Percentiles rank a stretch among this genome's conserved stretches.
These are phyloP conservation scores for Bombylius discolor DNA, from an alignment of 2,888 invertebrate species.

Conservation along the genomic window DNA sequence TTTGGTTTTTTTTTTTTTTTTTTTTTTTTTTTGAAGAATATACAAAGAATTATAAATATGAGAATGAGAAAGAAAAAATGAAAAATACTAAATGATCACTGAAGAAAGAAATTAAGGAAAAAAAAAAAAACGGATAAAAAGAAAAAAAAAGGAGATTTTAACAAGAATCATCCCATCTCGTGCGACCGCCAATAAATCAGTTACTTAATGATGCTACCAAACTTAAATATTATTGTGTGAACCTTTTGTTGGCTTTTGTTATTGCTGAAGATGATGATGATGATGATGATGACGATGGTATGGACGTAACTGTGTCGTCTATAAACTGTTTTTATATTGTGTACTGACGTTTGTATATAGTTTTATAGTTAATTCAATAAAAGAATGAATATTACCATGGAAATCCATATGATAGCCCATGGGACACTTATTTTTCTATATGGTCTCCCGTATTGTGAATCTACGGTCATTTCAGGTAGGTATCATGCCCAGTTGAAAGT, in stretches of 20 bases:
- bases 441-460: too few relatives aligned
- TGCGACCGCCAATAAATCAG: slow-evolving; percentile 37
- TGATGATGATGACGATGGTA: not conserved
- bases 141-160: not conserved
- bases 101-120: not conserved
- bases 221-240: slow-evolving; percentile 19
- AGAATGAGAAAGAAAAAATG: too few relatives aligned
- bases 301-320: slow-evolving; percentile 5
- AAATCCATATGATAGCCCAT: not conserved
- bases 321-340: not conserved
- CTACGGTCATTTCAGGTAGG: too few relatives aligned
- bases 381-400: not conserved
- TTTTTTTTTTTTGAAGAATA: too few relatives aligned
- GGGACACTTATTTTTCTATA: not conserved
- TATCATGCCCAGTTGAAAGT: too few relatives aligned
- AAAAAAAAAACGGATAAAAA: not conserved
- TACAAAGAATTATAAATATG: too few relatives aligned
- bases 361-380: not conserved
- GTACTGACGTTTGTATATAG: too few relatives aligned
- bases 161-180: slow-evolving; percentile 13
- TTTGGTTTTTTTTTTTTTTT: too few relatives aligned
- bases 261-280: slow-evolving; percentile 9
- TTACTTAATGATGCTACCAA: slow-evolving; percentile 38
- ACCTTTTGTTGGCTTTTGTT: slow-evolving; percentile 6
- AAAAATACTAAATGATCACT: too few relatives aligned